phyloP scores from a whole-genome alignment of 1,140 invertebrate species.

The Thrips palmi region DNA sequence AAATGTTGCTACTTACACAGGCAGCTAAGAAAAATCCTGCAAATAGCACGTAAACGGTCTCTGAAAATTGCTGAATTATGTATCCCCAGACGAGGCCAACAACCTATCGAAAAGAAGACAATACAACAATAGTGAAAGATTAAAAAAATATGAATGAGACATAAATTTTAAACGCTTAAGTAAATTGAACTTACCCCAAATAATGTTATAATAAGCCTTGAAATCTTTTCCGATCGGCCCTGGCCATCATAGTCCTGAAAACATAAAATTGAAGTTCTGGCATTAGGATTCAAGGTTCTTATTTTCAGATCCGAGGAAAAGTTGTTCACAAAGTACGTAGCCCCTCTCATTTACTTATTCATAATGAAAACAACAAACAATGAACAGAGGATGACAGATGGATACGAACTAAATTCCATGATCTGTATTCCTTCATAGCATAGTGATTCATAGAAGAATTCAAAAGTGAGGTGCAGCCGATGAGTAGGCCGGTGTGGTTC shows the following conservation, averaged over 20 bases:
- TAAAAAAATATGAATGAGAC: not conserved
- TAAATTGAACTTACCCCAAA: slow-evolving; percentile 46
- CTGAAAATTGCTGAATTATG: slow-evolving; percentile 85
- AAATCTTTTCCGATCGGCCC: slow-evolving; percentile 68
- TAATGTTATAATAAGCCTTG: slow-evolving; percentile 70
- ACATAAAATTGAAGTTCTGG: slow-evolving; percentile 13
- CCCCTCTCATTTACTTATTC: too few relatives aligned
- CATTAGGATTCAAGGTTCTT: too few relatives aligned
- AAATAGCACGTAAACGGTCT: slow-evolving; percentile 81
- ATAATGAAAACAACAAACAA: too few relatives aligned
- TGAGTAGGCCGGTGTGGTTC: too few relatives aligned
- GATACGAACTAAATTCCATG: too few relatives aligned
- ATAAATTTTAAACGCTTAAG: not conserved
- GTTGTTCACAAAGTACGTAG: too few relatives aligned
- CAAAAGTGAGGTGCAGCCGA: too few relatives aligned
- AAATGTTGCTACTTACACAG: slow-evolving; percentile 36
- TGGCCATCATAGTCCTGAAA: slow-evolving; percentile 80
- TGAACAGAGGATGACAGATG: too few relatives aligned
- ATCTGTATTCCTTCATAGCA: too few relatives aligned
- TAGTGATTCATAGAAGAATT: too few relatives aligned
- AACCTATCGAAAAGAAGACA: slow-evolving; percentile 28
- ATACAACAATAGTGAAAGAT: slow-evolving; percentile 5
- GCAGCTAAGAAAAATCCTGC: slow-evolving; percentile 75
- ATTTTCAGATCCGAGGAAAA: too few relatives aligned
- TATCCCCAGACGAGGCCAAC: slow-evolving; percentile 86